Percentiles rank a stretch among this genome's conserved stretches.
Conservation (phyloP, 2,888 invertebrate species). For the Drosophila pullipes region DNA sequence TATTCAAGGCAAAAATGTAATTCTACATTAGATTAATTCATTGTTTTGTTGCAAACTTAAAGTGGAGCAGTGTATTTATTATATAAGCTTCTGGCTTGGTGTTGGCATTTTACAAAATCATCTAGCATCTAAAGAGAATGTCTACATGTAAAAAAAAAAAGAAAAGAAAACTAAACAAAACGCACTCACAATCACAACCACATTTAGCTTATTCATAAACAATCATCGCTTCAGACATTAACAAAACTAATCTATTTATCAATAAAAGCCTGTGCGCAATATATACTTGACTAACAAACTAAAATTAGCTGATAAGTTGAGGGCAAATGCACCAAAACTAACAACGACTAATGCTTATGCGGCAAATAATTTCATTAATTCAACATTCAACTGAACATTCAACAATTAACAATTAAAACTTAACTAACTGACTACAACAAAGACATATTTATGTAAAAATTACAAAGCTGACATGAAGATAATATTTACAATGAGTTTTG, state of each 20-base stretch:
- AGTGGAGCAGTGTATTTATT: constrained; percentile 53
- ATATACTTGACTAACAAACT: constrained; percentile 67
- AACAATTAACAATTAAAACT: neutral
- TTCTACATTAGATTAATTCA: constrained; percentile 41
- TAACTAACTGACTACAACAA: neutral
- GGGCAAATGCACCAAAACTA: constrained; percentile 49
- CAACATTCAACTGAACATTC: constrained; percentile 4
- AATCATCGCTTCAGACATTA: constrained; percentile 34
- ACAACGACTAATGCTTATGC: constrained; percentile 54
- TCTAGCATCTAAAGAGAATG: constrained; percentile 4
- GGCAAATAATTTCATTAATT: constrained; percentile 22
- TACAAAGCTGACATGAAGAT: constrained; percentile 33
- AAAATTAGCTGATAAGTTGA: constrained; percentile 67
- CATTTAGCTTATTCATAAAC: constrained; percentile 29
- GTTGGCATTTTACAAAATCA: constrained; percentile 15
- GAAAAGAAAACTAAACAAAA: neutral
- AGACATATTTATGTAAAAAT: constrained; percentile 15
- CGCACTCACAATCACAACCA: constrained; percentile 10
- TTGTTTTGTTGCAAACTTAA: constrained; percentile 42
- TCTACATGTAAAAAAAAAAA: constrained; percentile 12
- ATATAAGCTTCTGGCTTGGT: constrained; percentile 22
- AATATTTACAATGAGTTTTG: constrained; percentile 23
- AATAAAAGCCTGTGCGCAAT: constrained; percentile 23
- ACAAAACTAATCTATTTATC: constrained; percentile 34
- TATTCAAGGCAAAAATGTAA: constrained; percentile 50